Percentiles rank a stretch among this genome's conserved stretches.
These are phyloP conservation scores for Podarcis siculus DNA, from an alignment of 2,797 vertebrate species.

Conservation along the genomic window DNA sequence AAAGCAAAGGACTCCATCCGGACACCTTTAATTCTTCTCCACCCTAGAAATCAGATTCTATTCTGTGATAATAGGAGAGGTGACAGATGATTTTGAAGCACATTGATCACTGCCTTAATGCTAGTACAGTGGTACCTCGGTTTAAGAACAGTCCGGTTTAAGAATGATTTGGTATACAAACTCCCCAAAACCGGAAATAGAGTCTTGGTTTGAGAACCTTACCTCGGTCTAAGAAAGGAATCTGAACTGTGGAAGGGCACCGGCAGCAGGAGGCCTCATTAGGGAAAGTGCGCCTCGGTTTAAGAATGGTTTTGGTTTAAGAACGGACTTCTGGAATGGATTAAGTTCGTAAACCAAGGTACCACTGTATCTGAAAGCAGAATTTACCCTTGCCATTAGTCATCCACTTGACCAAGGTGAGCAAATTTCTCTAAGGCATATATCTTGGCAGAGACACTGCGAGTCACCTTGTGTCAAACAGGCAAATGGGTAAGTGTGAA, in stretches of 20 bases:
- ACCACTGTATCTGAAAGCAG: neutral
- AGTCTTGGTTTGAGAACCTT: too few relatives aligned
- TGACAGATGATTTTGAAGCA: neutral
- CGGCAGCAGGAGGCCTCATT: too few relatives aligned
- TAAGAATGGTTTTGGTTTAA: too few relatives aligned
- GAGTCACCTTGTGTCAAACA: neutral
- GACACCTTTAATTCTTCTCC: neutral
- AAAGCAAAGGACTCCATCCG: neutral
- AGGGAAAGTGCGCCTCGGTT: too few relatives aligned
- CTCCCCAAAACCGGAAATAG: too few relatives aligned
- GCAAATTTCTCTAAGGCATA: neutral
- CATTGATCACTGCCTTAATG: neutral
- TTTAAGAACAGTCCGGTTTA: too few relatives aligned
- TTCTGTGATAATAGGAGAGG: neutral
- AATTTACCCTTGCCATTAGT: neutral
- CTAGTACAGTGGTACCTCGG: neutral
- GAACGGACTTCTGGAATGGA: too few relatives aligned
- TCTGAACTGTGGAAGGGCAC: too few relatives aligned
- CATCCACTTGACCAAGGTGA: neutral
- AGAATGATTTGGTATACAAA: too few relatives aligned
- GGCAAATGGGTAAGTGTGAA: neutral
- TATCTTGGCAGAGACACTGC: neutral
- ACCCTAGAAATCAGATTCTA: neutral
- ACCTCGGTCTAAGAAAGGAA: too few relatives aligned
- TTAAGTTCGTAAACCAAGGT: too few relatives aligned